Evolutionary conservation across 1,140 invertebrate species (phyloP), one percentile per base, ranked within the genome.

Genomic region (Orchesella cincta): DNA sequence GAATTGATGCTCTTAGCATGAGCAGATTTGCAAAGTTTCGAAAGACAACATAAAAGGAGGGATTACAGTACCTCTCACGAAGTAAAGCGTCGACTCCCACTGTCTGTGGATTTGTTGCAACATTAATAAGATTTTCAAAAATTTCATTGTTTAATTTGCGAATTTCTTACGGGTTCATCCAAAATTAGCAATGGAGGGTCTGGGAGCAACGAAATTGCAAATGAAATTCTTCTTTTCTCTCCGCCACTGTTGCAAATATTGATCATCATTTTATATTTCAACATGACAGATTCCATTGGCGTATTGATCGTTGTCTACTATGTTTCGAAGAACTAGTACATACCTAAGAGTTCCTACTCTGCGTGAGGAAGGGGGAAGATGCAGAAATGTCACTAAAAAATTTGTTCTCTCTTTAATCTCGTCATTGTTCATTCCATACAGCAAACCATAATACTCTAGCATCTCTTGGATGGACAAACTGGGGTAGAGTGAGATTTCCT

Each of bases 1-100:
- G n/a, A n/a, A n/a, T n/a, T n/a, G n/a, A n/a, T n/a, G n/a, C n/a
- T n/a, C n/a, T n/a, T n/a, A n/a, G n/a, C n/a, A n/a, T n/a, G n/a
- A n/a, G n/a, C n/a, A n/a, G n/a, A n/a, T n/a, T n/a, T n/a, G n/a
- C 34, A 35, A 36, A 67, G 46, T 46, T 26, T 36, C 31, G 35
- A 64, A 64, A 28, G 29, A 23, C 14, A 26, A 34, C 1, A 35
- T 36, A 46, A 26, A 18, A 28, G 8, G n/a, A 34, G 54, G 36
- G 23, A 76, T 81, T 76, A 81, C 86, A 86, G 87, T 84, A 93
- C 93, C 90, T 92, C 84, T 95, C 92, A 85, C 95, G 89, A 26
- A 98, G 85, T 75, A 97, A 86, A 1, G 95, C 95, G 87, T 98
- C 95, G 35, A 97, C 87, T 8, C 95, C 95, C 16, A 96, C 95